Evolutionary conservation across 2,113 vertebrate species (phyloP).

Genomic region (Picathartes gymnocephalus): DNA sequence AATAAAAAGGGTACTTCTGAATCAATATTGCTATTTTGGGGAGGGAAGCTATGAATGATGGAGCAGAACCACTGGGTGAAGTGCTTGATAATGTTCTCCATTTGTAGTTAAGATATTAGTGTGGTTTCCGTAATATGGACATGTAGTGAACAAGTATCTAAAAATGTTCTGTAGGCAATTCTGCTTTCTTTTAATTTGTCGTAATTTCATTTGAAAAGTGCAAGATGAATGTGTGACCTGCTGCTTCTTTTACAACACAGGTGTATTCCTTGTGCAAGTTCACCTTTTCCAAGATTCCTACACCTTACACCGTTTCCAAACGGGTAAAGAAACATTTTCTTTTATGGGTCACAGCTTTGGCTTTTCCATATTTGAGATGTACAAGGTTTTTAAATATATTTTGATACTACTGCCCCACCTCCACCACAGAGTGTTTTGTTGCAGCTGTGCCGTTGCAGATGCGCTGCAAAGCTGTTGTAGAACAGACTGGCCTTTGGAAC

Average conservation of each 20-base stretch:
- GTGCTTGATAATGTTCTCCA: background rate
- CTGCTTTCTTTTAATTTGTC: background rate
- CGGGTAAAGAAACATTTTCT: conserved; percentile 75
- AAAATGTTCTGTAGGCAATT: background rate
- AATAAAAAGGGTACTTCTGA: background rate
- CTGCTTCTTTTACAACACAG: conserved; percentile 63
- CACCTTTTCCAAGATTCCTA: conserved; percentile 93
- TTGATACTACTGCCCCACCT: background rate
- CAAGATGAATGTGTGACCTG: background rate
- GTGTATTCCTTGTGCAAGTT: conserved; percentile 95
- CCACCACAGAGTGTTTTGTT: background rate
- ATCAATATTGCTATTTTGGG: background rate
- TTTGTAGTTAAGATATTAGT: background rate
- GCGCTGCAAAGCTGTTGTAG: background rate
- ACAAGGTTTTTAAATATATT: background rate
- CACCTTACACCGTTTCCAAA: conserved; percentile 88
- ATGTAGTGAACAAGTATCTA: background rate
- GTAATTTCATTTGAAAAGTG: background rate
- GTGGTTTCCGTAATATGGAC: background rate
- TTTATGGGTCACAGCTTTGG: background rate
- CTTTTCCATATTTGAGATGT: background rate
- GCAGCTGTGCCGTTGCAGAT: background rate
- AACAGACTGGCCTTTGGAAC: background rate
- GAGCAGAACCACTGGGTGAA: background rate
- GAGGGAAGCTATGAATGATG: background rate